These are phyloP conservation scores for Augochlorella aurata DNA, from an alignment of 2,888 invertebrate species.

Conservation along the genomic window DNA sequence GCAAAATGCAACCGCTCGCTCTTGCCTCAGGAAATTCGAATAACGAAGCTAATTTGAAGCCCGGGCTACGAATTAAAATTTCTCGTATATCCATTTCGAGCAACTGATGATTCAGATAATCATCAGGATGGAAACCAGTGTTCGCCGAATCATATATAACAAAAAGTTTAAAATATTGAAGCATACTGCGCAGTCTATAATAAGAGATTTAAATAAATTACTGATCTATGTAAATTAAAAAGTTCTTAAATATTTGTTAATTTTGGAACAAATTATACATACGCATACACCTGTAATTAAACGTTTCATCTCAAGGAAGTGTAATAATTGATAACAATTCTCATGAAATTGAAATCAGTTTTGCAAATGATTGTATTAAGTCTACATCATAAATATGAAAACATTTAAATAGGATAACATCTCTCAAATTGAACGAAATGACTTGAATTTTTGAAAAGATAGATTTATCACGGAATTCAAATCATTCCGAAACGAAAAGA, in stretches of 20 bases:
- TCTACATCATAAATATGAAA: not conserved
- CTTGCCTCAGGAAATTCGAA: constrained; percentile 11
- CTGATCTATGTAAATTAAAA: not conserved
- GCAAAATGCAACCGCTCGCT: not conserved
- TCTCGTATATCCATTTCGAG: constrained; percentile 2
- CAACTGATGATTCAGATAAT: not conserved
- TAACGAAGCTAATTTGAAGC: constrained; percentile 43
- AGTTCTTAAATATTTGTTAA: not conserved
- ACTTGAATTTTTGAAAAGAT: no score
- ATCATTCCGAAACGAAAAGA: not conserved
- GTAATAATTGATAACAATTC: not conserved
- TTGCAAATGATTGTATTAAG: not conserved
- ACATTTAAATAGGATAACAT: no score
- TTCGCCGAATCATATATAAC: not conserved
- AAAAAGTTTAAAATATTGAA: not conserved
- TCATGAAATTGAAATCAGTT: not conserved
- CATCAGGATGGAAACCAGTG: not conserved
- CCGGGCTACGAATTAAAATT: constrained; percentile 20
- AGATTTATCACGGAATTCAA: not conserved
- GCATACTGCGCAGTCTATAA: not conserved
- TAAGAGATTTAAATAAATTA: not conserved
- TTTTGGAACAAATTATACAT: not conserved
- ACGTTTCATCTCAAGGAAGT: no score
- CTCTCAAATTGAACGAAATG: no score
- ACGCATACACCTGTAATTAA: not conserved